Percentiles rank a stretch among this genome's conserved stretches.
Conservation (phyloP, 2,797 vertebrate species). For the Lacerta viridis region DNA sequence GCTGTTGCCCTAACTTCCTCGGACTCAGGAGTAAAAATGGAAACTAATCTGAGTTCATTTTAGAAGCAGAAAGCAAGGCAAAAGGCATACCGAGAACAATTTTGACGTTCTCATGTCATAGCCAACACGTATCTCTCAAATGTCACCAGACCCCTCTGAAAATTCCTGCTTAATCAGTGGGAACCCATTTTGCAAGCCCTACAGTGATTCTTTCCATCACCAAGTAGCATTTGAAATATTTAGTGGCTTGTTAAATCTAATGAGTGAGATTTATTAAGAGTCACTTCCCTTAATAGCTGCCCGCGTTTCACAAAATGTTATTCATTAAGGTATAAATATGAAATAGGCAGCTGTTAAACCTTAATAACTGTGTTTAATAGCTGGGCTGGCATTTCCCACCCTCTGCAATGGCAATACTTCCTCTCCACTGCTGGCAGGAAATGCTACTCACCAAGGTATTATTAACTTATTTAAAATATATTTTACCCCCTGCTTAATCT, state of each 20-base stretch:
- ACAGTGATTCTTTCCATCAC: constrained; percentile 7
- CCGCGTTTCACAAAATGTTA: constrained; percentile 66
- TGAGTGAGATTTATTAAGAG: constrained; percentile 66
- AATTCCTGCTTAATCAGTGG: constrained; percentile 43
- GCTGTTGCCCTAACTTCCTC: constrained; percentile 46
- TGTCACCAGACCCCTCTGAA: constrained; percentile 54
- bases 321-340: constrained; percentile 59
- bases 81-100: constrained; percentile 24
- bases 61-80: constrained; percentile 36
- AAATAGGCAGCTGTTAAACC: constrained; percentile 53
- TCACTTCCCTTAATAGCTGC: constrained; percentile 70
- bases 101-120: constrained; percentile 33
- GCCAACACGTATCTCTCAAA: constrained; percentile 41
- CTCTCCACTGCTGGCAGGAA: constrained; percentile 67
- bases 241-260: constrained; percentile 74
- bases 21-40: constrained; percentile 43
- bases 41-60: constrained; percentile 33
- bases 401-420: constrained; percentile 49
- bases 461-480: no score
- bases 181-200: background rate
- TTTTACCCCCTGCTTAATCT: no score
- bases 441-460: constrained; percentile 26
- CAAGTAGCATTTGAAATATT: constrained; percentile 67
- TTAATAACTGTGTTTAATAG: constrained; percentile 63
- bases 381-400: constrained; percentile 55